Evolutionary conservation across 2,113 vertebrate genomes (phyloP).

Genomic region (Bos javanicus): DNA sequence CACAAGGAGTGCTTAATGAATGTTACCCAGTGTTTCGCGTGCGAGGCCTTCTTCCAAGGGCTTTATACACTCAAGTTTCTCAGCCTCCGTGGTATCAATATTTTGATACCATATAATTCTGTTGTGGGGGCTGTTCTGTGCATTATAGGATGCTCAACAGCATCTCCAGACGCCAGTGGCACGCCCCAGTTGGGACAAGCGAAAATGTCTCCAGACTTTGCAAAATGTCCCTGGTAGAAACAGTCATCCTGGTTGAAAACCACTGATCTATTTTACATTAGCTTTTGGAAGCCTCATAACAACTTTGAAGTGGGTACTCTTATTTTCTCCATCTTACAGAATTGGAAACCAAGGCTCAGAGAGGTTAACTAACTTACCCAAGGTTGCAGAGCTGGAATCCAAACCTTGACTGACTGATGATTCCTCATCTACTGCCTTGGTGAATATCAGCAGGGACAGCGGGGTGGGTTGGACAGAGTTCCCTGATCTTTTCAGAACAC

Average conservation of each 20-base stretch:
- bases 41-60: not conserved
- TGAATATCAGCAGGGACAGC: too few species aligned
- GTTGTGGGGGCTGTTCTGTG: not conserved
- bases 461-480: too few species aligned
- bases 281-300: not conserved
- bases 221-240: not conserved
- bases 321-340: not conserved
- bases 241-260: not conserved
- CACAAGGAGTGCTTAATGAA: not conserved
- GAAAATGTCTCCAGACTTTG: not conserved
- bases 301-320: too few species aligned
- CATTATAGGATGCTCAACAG: not conserved
- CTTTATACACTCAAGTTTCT: accelerated
- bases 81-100: not conserved
- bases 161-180: not conserved
- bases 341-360: not conserved
- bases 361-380: not conserved
- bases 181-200: not conserved
- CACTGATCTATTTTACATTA: not conserved
- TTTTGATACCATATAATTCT: not conserved
- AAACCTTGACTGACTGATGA: not conserved
- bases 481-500: not conserved
- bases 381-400: not conserved
- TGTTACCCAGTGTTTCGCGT: accelerated
- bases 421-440: not conserved